These are phyloP conservation scores for Synanthedon vespiformis DNA, from an alignment of 2,888 invertebrate genomes.

Conservation along the genomic window DNA sequence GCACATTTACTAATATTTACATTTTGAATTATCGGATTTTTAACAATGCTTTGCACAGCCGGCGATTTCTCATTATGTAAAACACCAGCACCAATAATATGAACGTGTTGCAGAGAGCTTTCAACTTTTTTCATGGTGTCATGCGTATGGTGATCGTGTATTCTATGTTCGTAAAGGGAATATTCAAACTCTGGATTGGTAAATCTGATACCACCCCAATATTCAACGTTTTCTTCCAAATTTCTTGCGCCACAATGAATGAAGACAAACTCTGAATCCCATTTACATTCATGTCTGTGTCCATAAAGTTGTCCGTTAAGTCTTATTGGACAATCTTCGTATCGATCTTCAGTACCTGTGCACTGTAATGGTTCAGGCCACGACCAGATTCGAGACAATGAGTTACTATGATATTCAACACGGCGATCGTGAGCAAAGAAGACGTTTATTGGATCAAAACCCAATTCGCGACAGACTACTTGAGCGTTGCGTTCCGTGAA, in stretches of 20 bases:
- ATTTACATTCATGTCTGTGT: constrained; percentile 85
- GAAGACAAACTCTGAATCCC: constrained; percentile 93
- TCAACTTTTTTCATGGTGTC: constrained; percentile 76
- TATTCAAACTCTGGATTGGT: constrained; percentile 91
- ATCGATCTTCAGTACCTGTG: constrained; percentile 78
- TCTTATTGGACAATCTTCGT: constrained; percentile 88
- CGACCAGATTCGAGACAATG: constrained; percentile 88
- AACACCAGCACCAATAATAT: constrained; percentile 93
- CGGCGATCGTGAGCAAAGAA: constrained; percentile 88
- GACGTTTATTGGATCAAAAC: constrained; percentile 88
- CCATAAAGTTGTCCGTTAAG: constrained; percentile 91
- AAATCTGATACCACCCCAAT: constrained; percentile 98
- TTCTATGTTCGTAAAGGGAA: constrained; percentile 81
- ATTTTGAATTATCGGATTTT: constrained; percentile 83
- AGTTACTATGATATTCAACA: constrained; percentile 90
- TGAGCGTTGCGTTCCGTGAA: constrained; percentile 97
- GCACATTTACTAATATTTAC: constrained; percentile 88
- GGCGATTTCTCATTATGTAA: constrained; percentile 95
- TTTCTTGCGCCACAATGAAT: constrained; percentile 87
- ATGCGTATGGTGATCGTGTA: constrained; percentile 85
- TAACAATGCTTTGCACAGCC: constrained; percentile 89
- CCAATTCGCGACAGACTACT: constrained; percentile 94
- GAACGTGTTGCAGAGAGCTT: constrained; percentile 83
- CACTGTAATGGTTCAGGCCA: constrained; percentile 96
- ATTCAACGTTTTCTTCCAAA: constrained; percentile 74